Evolutionary conservation across 1,140 invertebrate genomes (phyloP), one percentile per base, ranked within the genome.

Genomic region (Steinernema feltiae): DNA sequence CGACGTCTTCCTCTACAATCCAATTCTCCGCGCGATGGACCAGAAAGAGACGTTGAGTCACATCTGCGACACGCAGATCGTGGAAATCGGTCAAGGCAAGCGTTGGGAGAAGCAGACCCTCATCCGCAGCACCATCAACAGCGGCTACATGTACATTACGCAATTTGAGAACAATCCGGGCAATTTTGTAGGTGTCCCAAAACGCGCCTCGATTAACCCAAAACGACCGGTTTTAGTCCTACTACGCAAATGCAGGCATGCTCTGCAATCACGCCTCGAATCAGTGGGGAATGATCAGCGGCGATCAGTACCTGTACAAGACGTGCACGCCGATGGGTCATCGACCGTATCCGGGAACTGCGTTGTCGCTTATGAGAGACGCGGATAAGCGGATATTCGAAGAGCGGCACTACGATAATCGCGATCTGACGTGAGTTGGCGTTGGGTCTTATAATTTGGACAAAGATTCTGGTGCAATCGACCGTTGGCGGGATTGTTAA

Each of bases 121-220:
- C 31, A 83, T 85, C 32, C 73, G 84, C 31, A 86, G 81, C 27
- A 85, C 84, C 1, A 84, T 85, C 21, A 86, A 85, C 74, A 82
- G 79, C 30, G 84, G 84, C 12, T 86, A 86, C 70, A 76, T 85
- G 63, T 85, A 85, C 77, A 78, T 85, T 17, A 86, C 84, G 18
- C 85, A 85, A 75, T 85, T 85, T 73, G 84, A 87, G 35, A 85
- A 84, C 69, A 84, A 85, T 73, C 84, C 85, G n/a, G 84, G 85
- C 29, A 85, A 85, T 74, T 85, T 86, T 79, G 84, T 85, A 46
- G 78, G 80, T 76, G 70, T n/a, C n/a, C n/a, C n/a, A n/a, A n/a
- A n/a, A n/a, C n/a, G n/a, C n/a, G n/a, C n/a, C n/a, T n/a, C n/a
- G n/a, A n/a, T n/a, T n/a, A n/a, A n/a, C n/a, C n/a, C n/a, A n/a